A percentile compares a stretch with the other conserved stretches of the same genome.
These are phyloP conservation scores for Trichechus manatus DNA, from an alignment of 2,113 vertebrate genomes.

Conservation along the genomic window DNA sequence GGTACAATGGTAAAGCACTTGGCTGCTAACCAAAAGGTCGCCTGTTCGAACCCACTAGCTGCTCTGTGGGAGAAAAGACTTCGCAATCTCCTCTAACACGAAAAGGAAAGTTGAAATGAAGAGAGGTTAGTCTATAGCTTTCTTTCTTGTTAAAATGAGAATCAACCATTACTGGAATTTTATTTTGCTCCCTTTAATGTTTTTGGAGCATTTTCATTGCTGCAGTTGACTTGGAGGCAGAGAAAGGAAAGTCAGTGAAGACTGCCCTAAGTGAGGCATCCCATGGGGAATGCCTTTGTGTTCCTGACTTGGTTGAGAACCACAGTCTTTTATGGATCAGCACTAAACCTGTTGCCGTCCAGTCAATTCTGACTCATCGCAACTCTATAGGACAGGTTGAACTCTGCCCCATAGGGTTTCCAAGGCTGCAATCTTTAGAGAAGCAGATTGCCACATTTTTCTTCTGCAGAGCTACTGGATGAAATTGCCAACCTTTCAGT, in stretches of 20 bases:
- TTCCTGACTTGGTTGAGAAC: not conserved
- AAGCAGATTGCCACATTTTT: not conserved
- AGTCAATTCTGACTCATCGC: not conserved
- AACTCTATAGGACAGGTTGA: not conserved
- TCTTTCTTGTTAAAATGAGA: not conserved
- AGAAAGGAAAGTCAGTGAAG: not conserved
- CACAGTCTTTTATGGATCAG: not conserved
- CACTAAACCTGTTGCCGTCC: too few species aligned
- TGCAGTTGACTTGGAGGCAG: not conserved
- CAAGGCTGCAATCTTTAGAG: not conserved
- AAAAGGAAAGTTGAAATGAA: not conserved
- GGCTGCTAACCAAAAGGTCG: too few species aligned
- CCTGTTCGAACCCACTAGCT: too few species aligned
- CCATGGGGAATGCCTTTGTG: not conserved
- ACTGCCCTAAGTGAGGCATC: not conserved
- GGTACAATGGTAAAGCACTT: too few species aligned
- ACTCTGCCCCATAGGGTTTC: not conserved
- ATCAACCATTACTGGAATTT: not conserved
- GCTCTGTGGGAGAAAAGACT: too few species aligned
- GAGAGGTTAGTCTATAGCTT: not conserved
- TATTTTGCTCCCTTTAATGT: not conserved
- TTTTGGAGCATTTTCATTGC: not conserved
- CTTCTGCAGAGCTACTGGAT: not conserved
- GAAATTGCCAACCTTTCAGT: not conserved
- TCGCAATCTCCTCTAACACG: not conserved